These are phyloP conservation scores for Spilarctia lutea DNA, from an alignment of 2,888 invertebrate genomes.

Conservation along the genomic window DNA sequence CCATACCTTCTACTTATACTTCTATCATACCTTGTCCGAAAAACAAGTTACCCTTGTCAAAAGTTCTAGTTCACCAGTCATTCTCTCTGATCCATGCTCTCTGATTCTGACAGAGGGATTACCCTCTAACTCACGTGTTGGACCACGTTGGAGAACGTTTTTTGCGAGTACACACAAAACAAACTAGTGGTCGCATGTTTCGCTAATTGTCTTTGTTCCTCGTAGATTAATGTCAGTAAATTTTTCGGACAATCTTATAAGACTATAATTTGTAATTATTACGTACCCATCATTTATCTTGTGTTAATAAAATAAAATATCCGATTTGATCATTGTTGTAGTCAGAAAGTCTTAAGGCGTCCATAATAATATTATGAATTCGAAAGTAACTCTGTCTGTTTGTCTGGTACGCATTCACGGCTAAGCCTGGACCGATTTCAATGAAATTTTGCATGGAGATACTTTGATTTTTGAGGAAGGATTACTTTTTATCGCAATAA, in stretches of 20 bases:
- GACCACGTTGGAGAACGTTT: constrained; percentile 28
- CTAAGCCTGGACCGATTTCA: too few species aligned
- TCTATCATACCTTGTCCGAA: not conserved
- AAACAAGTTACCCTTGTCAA: not conserved
- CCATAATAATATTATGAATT: too few species aligned
- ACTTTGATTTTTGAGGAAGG: too few species aligned
- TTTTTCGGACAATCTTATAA: constrained; percentile 7
- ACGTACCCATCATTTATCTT: not conserved
- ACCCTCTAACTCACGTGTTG: constrained; percentile 30
- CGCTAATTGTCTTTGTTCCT: constrained; percentile 29
- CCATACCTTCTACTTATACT: too few species aligned
- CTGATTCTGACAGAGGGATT: constrained; percentile 2
- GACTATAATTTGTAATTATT: not conserved
- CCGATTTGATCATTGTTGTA: not conserved
- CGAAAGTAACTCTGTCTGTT: too few species aligned
- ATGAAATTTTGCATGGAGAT: too few species aligned
- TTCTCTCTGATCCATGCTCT: not conserved
- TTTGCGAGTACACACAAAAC: constrained; percentile 13
- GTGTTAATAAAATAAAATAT: not conserved
- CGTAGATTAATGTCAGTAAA: constrained; percentile 15
- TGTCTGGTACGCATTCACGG: too few species aligned
- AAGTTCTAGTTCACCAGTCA: not conserved
- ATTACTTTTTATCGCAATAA: too few species aligned
- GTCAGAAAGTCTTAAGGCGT: not conserved
- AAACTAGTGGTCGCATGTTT: not conserved